A percentile compares a stretch with the other conserved stretches of the same genome.
Conservation (phyloP, 2,113 vertebrate genomes). For the Pelvicachromis taeniatus region DNA sequence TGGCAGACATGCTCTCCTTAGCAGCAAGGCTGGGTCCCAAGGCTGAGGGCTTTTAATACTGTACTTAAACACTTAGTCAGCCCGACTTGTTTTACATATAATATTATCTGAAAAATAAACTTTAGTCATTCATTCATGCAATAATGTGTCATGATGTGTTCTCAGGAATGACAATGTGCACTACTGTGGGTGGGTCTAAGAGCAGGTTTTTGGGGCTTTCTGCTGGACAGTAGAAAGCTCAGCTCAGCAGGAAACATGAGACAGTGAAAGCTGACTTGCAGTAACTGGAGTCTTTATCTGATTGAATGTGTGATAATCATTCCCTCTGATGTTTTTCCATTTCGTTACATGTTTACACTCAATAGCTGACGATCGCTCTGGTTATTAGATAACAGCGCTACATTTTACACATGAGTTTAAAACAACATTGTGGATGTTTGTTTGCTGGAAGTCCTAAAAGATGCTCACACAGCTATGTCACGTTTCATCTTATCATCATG, state of each 20-base stretch:
- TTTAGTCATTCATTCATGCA: background rate
- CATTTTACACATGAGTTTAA: background rate
- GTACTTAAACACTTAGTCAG: background rate
- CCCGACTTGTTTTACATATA: background rate
- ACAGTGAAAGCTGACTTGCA: background rate
- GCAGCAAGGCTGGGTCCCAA: background rate
- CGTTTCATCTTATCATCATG: background rate
- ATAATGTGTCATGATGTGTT: background rate
- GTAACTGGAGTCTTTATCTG: background rate
- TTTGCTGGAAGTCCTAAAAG: background rate
- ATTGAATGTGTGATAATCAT: background rate
- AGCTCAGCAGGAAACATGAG: background rate
- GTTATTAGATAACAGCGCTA: background rate
- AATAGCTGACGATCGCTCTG: background rate
- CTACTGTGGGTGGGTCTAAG: background rate
- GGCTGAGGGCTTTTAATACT: background rate
- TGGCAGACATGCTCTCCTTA: constrained; percentile 15
- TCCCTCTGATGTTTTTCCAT: background rate
- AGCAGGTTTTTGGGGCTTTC: background rate
- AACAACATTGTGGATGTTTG: background rate
- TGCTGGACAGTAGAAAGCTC: background rate
- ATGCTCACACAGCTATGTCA: background rate
- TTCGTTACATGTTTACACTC: background rate
- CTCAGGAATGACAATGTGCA: background rate
- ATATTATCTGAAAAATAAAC: background rate